Conservation (phyloP, 1,140 invertebrate species). For the Drosophila leontia region DNA sequence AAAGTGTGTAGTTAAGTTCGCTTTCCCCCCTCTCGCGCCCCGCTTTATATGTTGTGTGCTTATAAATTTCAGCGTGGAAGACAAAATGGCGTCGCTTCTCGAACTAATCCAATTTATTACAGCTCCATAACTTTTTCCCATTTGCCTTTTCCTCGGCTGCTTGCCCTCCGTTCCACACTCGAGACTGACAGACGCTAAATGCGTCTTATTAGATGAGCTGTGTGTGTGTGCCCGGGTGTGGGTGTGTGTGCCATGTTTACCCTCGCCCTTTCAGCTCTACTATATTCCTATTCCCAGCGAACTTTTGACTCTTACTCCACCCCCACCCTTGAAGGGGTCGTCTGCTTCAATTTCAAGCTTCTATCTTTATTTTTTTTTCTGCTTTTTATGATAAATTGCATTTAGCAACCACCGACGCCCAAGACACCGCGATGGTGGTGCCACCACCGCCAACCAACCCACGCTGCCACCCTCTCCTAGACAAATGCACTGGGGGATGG, state of each 20-base stretch:
- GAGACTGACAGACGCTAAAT: slow-evolving; percentile 75
- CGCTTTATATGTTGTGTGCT: slow-evolving; percentile 51
- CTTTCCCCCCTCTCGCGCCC: no score
- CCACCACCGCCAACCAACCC: slow-evolving; percentile 39
- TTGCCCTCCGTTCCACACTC: slow-evolving; percentile 32
- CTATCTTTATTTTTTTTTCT: slow-evolving; percentile 54
- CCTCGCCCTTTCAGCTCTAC: slow-evolving; percentile 38
- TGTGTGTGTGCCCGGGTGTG: slow-evolving; percentile 35
- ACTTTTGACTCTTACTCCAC: slow-evolving; percentile 66
- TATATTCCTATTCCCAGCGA: slow-evolving; percentile 33
- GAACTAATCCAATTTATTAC: slow-evolving; percentile 85
- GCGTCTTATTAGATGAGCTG: slow-evolving; percentile 79
- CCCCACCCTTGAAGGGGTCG: slow-evolving; percentile 26
- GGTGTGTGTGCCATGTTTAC: slow-evolving; percentile 73
- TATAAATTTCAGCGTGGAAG: slow-evolving; percentile 50
- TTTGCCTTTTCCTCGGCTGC: slow-evolving; percentile 58
- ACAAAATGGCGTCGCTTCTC: slow-evolving; percentile 81
- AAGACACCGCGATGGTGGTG: slow-evolving; percentile 40
- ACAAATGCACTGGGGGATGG: slow-evolving; percentile 12
- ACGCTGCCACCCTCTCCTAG: slow-evolving; percentile 58
- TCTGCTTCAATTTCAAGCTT: slow-evolving; percentile 79
- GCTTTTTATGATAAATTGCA: slow-evolving; percentile 80
- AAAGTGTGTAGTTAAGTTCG: slow-evolving; percentile 59
- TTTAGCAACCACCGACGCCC: slow-evolving; percentile 74
- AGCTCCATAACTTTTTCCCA: slow-evolving; percentile 84